Base-by-base conservation (phyloP, 2,888 invertebrate genomes). In the Allygus modestus region DNA sequence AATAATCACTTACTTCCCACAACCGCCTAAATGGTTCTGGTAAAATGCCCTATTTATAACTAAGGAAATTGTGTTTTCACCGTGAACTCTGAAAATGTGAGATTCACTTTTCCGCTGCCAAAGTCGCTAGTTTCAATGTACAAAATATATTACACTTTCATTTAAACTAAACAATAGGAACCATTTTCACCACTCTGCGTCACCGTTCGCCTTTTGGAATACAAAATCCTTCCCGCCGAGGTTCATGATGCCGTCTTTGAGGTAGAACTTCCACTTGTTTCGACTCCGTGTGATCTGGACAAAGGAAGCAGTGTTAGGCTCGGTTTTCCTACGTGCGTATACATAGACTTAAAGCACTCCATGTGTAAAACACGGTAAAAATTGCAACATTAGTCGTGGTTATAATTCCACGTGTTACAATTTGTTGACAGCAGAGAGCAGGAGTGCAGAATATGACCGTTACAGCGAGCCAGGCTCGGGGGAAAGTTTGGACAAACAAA, bases 231-330 rank as follows among this genome's bases (percentile, higher is more conserved):
- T 97, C 71, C 99, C 99, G 88, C 96, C 96, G 89, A 99, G 94
- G 92, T 98, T 99, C 99, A 99, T 99, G 87, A 99, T 99, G 85
- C 99, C 99, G 92, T 99, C 99, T 92, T 99, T 99, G 87, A 99
- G 92, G 91, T 98, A 97, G 91, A 99, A 99, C 92, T 99, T 99
- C 99, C 99, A 99, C 91, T 98, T 98, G 91, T 98, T 99, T 89
- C 99, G 95, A 90, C 97, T 98, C 90, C 99, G 94, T 87, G 98
- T 98, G 86, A 99, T 98, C 97, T 97, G 90, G 23, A 91, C 91
- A 85, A 15, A 65, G 58, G 12, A 2, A 51, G n/a, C 9, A 51
- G 4, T 17, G 37, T n/a, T n/a, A n/a, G n/a, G n/a, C n/a, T n/a
- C n/a, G n/a, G n/a, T n/a, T 85, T 85, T n/a, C n/a, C n/a, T n/a